phyloP scores from a whole-genome alignment of 2,888 invertebrate species.

The Galeopsomyia nigrocyanea region DNA sequence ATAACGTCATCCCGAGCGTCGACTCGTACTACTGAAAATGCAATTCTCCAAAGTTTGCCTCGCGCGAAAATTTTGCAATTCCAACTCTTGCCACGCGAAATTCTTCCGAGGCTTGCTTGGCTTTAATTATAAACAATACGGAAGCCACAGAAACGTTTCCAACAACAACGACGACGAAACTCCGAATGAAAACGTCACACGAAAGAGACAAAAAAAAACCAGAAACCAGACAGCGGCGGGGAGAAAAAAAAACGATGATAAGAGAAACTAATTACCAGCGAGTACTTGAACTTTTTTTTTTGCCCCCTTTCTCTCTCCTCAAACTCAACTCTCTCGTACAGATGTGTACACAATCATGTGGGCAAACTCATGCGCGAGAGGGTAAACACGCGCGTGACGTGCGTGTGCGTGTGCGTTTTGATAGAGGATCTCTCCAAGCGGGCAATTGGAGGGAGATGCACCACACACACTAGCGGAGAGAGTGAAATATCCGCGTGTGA shows the following conservation, averaged over 20 bases:
- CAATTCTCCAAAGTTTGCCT: not conserved
- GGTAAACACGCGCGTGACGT: too few species aligned
- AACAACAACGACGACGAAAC: not conserved
- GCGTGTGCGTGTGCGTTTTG: too few species aligned
- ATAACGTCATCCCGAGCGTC: constrained; percentile 13
- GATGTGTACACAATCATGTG: too few species aligned
- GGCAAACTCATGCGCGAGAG: too few species aligned
- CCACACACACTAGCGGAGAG: too few species aligned
- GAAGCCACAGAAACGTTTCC: too few species aligned
- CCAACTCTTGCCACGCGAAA: not conserved
- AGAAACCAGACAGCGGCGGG: not conserved
- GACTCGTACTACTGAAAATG: constrained; percentile 14
- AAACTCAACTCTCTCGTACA: not conserved
- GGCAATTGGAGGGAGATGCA: too few species aligned
- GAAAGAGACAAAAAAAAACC: constrained; percentile 14
- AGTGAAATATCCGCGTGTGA: too few species aligned
- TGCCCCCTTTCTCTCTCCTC: not conserved
- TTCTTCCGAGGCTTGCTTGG: not conserved
- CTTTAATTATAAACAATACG: constrained; percentile 1
- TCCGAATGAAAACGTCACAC: constrained; percentile 24
- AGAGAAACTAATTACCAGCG: constrained; percentile 35
- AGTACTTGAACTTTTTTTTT: constrained; percentile 1
- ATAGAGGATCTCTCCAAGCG: too few species aligned
- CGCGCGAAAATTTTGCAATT: constrained; percentile 7
- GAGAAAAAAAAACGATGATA: constrained; percentile 7